Conservation (phyloP, 2,113 vertebrate species). For the Mungos mungo region DNA sequence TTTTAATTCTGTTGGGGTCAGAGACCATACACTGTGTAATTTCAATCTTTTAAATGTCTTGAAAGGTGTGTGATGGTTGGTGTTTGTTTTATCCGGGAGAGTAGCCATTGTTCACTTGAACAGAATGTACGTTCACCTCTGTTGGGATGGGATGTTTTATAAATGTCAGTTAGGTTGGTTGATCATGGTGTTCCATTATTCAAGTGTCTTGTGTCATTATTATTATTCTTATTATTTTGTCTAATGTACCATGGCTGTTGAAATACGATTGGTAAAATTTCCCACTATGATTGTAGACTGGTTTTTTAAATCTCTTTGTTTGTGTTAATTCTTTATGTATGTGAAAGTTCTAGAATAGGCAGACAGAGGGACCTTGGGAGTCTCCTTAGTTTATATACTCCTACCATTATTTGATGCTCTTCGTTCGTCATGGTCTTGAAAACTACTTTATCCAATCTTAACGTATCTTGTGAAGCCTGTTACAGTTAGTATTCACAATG, state of each 20-base stretch:
- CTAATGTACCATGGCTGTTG: not conserved
- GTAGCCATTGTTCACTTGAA: not conserved
- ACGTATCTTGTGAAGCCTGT: not conserved
- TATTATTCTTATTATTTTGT: too few relatives aligned
- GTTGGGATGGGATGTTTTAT: not conserved
- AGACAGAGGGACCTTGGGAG: not conserved
- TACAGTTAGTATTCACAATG: not conserved
- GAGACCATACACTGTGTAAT: not conserved
- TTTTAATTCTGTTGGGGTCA: not conserved
- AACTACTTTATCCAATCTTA: not conserved
- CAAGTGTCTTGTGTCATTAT: not conserved
- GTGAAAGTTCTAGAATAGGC: not conserved
- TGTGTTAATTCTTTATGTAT: not conserved
- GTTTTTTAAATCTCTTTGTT: not conserved
- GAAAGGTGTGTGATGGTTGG: not conserved
- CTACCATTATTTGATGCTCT: not conserved
- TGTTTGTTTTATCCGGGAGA: not conserved
- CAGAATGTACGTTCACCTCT: not conserved
- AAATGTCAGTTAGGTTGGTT: not conserved
- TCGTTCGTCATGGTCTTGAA: not conserved
- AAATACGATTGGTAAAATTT: not conserved
- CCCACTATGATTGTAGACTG: not conserved
- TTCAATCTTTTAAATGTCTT: not conserved
- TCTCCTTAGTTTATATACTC: not conserved
- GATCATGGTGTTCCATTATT: not conserved